Evolutionary conservation across 1,140 invertebrate species (phyloP), one percentile per base, ranked within the genome.

Genomic region (Streblospio benedicti): DNA sequence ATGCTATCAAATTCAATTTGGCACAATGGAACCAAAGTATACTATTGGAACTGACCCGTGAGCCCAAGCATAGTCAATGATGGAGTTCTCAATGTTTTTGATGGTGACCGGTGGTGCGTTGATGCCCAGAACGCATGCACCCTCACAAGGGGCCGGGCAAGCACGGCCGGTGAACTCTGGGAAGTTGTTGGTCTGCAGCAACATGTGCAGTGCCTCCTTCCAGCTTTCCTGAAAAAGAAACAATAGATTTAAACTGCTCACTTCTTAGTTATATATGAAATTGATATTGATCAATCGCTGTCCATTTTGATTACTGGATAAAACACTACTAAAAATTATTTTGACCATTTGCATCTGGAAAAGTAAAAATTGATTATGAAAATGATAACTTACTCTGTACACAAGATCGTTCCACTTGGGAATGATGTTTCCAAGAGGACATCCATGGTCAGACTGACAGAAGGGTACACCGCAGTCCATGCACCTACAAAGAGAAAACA

Each of bases 381-480:
- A n/a, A n/a, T n/a, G n/a, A n/a, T n/a, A n/a, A 62, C 62, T 65
- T 64, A 80, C 78, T 64, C 89, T 86, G 79, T 90, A 97, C 2
- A 99, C 83, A 0, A 98, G 83, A 76, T 97, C 91, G 78, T 99
- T 99, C 92, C 93, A 99, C 80, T 97, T 97, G 25, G 96, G 96
- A 71, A 99, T 97, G 59, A 99, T 95, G 75, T 99, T 99, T 44
- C 93, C 93, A 16, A 99, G 82, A 1, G 96, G 95, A 79, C 96
- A 98, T 50, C 94, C 95, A 72, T 97, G 89, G 66, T 89, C 87
- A 32, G 90, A 93, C 80, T 99, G 95, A 75, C 96, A 99, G 80
- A 99, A 99, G 6, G 96, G 96, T 27, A 99, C 93, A 27, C 96
- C 96, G 79, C 96, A 99, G 68, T 99, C 95, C 96, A 99, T 99